Evolutionary conservation across 92 coral and sea anemone species (phyloP), one percentile per base, ranked within the genome.

Genomic region (Parazoanthus atlanticus): DNA sequence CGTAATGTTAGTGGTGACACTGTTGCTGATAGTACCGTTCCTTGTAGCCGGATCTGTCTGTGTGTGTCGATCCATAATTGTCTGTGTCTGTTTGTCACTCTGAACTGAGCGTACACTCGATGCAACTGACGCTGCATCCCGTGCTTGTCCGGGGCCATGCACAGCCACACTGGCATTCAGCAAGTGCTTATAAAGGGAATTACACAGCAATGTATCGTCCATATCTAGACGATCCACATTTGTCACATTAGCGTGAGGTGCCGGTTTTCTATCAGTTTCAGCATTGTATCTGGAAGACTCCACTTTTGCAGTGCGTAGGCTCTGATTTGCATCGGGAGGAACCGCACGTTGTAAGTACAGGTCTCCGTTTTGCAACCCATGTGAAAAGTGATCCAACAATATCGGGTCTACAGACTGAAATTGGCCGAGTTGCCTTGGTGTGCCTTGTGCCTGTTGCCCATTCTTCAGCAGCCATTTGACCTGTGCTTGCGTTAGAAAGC

Each of bases 81-180:
- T 92, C 61, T 92, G 94, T n/a, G 94, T 92, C 29, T 92, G 94
- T 86, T 92, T 92, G 46, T 92, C 92, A 46, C 90, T 89, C 29
- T 80, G 94, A 33, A 54, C 76, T 30, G 77, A 84, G 10, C 87
- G 87, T 28, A 1, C 26, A 70, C 78, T 84, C 9, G 87, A 70
- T 15, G 65, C 25, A 46, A 70, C 43, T 11, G 87, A 69, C 3
- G 61, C 79, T 40, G 54, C 77, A 54, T 84, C 87, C 38, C 26
- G 41, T n/a, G 65, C 67, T 69, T 70, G 78, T 52, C 38, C 46
- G 16, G 64, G 38, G 46, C 65, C 74, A n/a, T 49, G 31, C 28
- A 65, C 26, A 82, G 36, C 70, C 61, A 25, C n/a, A 29, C 21
- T 47, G 32, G 87, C 12, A 29, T 46, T 46, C 79, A 84, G 61